Evolutionary conservation across 2,797 vertebrate species (phyloP).

Genomic region (Neosilurus mollespiculum): DNA sequence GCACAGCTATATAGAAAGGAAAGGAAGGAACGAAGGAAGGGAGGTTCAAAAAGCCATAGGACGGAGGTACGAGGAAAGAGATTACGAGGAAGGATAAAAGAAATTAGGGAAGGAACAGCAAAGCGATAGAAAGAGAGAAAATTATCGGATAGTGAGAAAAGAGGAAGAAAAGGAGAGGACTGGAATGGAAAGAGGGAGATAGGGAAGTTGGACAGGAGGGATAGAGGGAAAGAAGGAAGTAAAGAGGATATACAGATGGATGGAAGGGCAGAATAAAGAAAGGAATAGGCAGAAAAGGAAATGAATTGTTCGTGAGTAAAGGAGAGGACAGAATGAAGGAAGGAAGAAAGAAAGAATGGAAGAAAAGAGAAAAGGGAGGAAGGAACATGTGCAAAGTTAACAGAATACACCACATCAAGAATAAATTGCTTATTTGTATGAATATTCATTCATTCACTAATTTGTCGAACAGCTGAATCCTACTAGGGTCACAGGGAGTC

Average conservation of each 20-base stretch:
- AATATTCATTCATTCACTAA: neutral
- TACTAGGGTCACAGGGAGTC: no score
- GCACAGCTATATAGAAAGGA: neutral
- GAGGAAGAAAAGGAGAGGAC: no score
- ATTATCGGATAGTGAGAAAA: neutral
- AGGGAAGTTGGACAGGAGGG: neutral
- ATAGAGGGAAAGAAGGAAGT: neutral
- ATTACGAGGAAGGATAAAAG: neutral
- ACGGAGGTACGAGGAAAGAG: neutral
- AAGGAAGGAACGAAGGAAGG: neutral
- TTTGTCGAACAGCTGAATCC: no score
- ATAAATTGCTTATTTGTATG: neutral
- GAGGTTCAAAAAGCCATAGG: no score
- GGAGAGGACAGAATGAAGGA: neutral
- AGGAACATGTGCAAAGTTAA: neutral
- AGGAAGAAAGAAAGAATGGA: neutral
- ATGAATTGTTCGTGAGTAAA: no score
- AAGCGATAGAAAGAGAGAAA: neutral
- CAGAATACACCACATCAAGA: neutral
- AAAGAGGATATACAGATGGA: neutral
- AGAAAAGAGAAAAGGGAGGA: neutral
- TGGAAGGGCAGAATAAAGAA: neutral
- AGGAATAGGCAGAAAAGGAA: neutral
- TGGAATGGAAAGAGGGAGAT: neutral
- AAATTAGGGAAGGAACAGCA: neutral